Evolutionary conservation across 2,888 invertebrate genomes (phyloP).

Genomic region (Ennomos quercinarius): DNA sequence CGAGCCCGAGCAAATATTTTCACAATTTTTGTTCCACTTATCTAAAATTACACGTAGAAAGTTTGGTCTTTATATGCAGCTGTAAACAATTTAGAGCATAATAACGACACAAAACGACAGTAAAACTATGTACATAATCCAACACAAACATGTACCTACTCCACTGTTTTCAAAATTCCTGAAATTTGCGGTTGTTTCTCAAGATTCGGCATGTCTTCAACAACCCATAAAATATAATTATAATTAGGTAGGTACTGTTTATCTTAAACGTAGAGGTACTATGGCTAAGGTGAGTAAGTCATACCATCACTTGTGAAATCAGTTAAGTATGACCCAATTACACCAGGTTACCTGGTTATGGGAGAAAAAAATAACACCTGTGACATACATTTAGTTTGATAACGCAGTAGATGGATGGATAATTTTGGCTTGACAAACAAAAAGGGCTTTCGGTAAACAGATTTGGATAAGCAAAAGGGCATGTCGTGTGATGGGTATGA

Average conservation of each 20-base stretch:
- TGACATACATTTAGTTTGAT: constrained; percentile 29
- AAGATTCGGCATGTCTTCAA: too few species aligned
- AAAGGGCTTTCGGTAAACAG: constrained; percentile 25
- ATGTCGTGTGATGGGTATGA: constrained; percentile 13
- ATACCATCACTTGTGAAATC: constrained; percentile 29
- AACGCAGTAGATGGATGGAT: constrained; percentile 25
- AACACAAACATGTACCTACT: too few species aligned
- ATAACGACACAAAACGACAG: too few species aligned
- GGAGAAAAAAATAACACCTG: constrained; percentile 19
- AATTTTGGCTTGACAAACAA: constrained; percentile 21
- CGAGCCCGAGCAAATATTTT: constrained; percentile 36
- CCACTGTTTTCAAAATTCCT: too few species aligned
- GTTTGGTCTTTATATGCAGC: too few species aligned
- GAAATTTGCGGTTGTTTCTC: too few species aligned
- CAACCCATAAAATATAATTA: too few species aligned
- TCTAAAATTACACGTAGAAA: constrained; percentile 15
- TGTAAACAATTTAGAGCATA: too few species aligned
- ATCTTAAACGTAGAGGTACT: constrained; percentile 3
- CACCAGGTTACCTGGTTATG: constrained; percentile 32
- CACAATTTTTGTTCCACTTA: constrained; percentile 34
- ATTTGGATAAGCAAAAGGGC: constrained; percentile 19
- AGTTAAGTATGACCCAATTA: constrained; percentile 25
- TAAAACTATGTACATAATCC: too few species aligned
- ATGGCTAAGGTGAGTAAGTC: constrained; percentile 14
- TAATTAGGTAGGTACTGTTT: background rate